These are phyloP conservation scores for Leptobrachium leishanense DNA, from an alignment of 2,113 vertebrate genomes.

Conservation along the genomic window DNA sequence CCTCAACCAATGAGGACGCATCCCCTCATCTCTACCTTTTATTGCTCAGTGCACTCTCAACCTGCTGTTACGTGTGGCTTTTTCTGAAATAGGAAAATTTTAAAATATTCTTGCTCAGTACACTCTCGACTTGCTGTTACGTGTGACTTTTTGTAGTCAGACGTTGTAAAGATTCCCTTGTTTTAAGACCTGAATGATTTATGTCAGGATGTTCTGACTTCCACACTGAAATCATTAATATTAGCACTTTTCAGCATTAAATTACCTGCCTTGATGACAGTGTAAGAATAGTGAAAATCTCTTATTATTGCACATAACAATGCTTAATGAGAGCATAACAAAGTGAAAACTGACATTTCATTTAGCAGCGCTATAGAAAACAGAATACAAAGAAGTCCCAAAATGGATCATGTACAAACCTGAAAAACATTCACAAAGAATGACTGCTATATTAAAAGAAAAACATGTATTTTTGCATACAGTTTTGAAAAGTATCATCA, in stretches of 20 bases:
- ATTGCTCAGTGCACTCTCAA: too few species aligned
- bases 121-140: too few species aligned
- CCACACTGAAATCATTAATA: neutral
- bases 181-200: conserved; percentile 5
- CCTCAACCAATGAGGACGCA: too few species aligned
- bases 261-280: neutral
- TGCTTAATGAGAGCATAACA: conserved; percentile 24
- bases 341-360: conserved; percentile 32
- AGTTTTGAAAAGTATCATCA: neutral
- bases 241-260: neutral
- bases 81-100: too few species aligned
- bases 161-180: neutral
- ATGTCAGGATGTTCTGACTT: neutral
- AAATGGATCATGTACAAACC: conserved; percentile 26
- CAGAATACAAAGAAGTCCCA: conserved; percentile 29
- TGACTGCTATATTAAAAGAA: neutral
- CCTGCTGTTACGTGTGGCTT: too few species aligned
- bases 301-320: neutral
- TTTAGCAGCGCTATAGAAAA: conserved; percentile 22
- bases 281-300: neutral
- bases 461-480: neutral
- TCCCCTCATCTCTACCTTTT: too few species aligned
- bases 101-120: too few species aligned
- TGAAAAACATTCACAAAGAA: neutral
- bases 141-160: too few species aligned